Evolutionary conservation across 2,113 vertebrate species (phyloP).

Genomic region (Rynchops niger): DNA sequence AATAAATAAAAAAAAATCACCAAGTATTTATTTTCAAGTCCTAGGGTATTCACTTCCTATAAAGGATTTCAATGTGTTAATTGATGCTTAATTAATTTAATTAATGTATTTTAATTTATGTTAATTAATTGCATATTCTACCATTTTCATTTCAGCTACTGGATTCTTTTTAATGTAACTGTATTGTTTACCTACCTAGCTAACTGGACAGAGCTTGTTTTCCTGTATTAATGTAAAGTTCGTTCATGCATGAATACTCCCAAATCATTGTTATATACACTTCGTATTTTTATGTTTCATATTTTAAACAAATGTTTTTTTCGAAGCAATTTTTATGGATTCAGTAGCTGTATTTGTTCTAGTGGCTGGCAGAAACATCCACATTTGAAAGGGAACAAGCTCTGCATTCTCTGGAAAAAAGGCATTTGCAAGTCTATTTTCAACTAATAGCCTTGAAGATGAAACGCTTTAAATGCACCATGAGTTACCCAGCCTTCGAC

Average conservation of each 20-base stretch:
- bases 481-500: neutral
- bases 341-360: neutral
- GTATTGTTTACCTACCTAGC: neutral
- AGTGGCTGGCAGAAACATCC: neutral
- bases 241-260: neutral
- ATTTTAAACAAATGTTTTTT: neutral
- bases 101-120: neutral
- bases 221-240: neutral
- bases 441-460: neutral
- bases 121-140: neutral
- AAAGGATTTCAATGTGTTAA: neutral
- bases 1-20: neutral
- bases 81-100: neutral
- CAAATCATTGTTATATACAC: neutral
- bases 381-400: neutral
- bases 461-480: rapidly evolving
- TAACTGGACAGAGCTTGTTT: neutral
- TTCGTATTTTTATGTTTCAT: neutral
- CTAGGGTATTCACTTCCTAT: neutral
- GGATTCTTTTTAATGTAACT: neutral
- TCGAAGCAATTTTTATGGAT: neutral
- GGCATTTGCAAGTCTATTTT: neutral
- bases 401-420: neutral
- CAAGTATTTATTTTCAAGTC: neutral
- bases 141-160: neutral